Conservation (phyloP, 2,113 vertebrate species). For the Clupea harengus region DNA sequence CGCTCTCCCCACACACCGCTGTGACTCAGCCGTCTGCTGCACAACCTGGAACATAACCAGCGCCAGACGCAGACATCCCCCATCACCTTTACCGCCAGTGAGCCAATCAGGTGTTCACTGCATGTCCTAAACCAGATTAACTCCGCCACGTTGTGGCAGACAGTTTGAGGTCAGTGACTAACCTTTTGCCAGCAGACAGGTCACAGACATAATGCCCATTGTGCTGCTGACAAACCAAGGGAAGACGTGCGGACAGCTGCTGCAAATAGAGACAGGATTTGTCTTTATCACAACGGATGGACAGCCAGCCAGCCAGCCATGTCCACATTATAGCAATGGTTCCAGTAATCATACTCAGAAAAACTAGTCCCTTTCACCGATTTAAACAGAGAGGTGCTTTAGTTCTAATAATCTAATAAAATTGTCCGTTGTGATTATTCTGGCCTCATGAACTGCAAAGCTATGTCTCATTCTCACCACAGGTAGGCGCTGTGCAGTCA, state of each 20-base stretch:
- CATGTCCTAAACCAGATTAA: background rate
- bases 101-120: background rate
- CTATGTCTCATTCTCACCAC: background rate
- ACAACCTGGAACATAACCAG: background rate
- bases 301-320: too few relatives aligned
- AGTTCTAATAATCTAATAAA: too few relatives aligned
- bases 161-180: background rate
- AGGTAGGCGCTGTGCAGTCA: background rate
- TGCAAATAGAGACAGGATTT: background rate
- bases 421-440: background rate
- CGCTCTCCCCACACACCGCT: background rate
- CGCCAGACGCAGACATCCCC: background rate
- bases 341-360: background rate
- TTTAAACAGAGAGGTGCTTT: too few relatives aligned
- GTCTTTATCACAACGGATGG: background rate
- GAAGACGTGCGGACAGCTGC: background rate
- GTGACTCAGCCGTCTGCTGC: slow-evolving; percentile 4
- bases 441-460: background rate
- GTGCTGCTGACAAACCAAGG: background rate
- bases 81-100: background rate
- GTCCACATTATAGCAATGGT: background rate
- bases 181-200: background rate
- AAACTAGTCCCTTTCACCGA: background rate
- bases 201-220: background rate
- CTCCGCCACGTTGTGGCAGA: background rate